Conservation (phyloP, 2,113 vertebrate genomes). For the Dolichallabes microphthalmus region DNA sequence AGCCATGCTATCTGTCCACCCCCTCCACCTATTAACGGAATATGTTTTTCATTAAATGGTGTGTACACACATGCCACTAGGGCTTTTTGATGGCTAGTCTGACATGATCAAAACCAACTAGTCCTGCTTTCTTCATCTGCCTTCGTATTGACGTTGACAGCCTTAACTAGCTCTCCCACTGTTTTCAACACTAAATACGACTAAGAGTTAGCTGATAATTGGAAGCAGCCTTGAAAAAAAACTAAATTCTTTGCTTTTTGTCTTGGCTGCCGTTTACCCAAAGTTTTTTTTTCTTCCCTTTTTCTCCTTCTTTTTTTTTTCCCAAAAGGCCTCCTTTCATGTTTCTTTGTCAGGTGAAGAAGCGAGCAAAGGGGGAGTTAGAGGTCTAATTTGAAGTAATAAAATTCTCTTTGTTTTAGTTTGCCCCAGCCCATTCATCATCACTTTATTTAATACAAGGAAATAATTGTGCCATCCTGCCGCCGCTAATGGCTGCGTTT, state of each 20-base stretch:
- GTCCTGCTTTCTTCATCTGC: conserved; percentile 27
- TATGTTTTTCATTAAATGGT: conserved; percentile 46
- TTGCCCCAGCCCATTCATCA: conserved; percentile 90
- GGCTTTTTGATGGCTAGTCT: conserved; percentile 43
- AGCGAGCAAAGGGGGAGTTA: neutral
- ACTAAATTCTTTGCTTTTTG: neutral
- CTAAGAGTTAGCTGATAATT: conserved; percentile 50
- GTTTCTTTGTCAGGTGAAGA: conserved; percentile 31
- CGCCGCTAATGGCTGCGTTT: conserved; percentile 80
- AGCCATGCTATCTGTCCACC: conserved; percentile 16
- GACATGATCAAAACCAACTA: conserved; percentile 50
- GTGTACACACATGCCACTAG: conserved; percentile 21
- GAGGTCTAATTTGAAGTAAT: conserved; percentile 74
- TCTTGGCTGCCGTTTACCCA: conserved; percentile 35
- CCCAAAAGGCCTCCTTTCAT: conserved; percentile 38
- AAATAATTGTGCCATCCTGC: conserved; percentile 84
- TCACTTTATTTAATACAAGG: conserved; percentile 86
- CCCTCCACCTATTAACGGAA: conserved; percentile 34
- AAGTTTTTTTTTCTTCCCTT: conserved; percentile 7
- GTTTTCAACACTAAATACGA: conserved; percentile 61
- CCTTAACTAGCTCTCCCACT: conserved; percentile 65
- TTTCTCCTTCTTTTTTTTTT: too few species aligned
- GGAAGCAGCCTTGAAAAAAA: neutral
- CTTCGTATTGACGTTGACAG: conserved; percentile 46
- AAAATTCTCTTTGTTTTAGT: conserved; percentile 84